These are phyloP conservation scores for Lerista edwardsae DNA, from an alignment of 2,797 vertebrate genomes.

Conservation along the genomic window DNA sequence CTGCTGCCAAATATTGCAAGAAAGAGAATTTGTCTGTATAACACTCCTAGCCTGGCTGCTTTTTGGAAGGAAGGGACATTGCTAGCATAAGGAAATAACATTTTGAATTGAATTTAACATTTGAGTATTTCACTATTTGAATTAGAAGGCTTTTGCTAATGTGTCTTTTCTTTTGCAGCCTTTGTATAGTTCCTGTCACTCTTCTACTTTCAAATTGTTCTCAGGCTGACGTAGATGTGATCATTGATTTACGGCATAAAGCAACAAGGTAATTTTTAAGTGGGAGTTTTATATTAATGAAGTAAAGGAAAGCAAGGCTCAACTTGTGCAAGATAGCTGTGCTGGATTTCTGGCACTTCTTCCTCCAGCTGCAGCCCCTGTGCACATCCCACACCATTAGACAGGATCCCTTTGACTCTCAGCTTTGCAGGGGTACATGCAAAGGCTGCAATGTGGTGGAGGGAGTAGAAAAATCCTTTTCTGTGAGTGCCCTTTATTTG, in stretches of 20 bases:
- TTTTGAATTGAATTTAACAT: no score
- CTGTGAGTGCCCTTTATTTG: no score
- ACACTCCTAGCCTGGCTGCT: not conserved
- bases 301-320: not conserved
- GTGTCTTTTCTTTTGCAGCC: constrained; percentile 75
- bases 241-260: constrained; percentile 92
- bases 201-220: constrained; percentile 94
- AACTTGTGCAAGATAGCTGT: not conserved
- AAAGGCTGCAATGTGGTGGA: no score
- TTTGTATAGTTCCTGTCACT: constrained; percentile 93
- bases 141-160: not conserved
- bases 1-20: not conserved
- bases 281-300: not conserved
- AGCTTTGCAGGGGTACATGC: no score
- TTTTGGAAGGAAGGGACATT: not conserved
- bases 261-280: constrained; percentile 81
- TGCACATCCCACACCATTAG: no score
- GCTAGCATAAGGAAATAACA: not conserved
- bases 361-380: no score
- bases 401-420: no score
- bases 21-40: not conserved
- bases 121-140: not conserved
- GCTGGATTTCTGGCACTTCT: no score
- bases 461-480: no score
- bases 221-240: constrained; percentile 88